Evolutionary conservation across 1,140 invertebrate genomes (phyloP), one percentile per base, ranked within the genome.

Genomic region (Mya arenaria): DNA sequence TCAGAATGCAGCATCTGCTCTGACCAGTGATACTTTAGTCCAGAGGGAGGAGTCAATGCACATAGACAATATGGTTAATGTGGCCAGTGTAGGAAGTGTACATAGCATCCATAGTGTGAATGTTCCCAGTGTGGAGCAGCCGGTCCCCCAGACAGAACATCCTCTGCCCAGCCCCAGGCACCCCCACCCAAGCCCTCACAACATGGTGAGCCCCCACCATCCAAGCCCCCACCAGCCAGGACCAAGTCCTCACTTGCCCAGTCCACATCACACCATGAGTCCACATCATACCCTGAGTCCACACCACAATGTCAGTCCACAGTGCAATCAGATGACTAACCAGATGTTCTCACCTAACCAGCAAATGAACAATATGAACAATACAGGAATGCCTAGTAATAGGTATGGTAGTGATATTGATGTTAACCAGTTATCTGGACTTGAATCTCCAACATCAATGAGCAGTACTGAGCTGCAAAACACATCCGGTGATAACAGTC

Each of bases 391-490:
- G 62, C 73, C 63, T 19, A 84, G 65, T 39, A 88, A 96, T 91
- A 97, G 96, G 74, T 87, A 85, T 81, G 83, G 95, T 95, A 78
- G 97, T 95, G 97, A 97, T 82, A 92, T 97, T 66, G 97, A 97
- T 91, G 96, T 97, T 0, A 95, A 95, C 84, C 96, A 97, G 88
- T 91, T 97, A 32, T 28, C 79, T 44, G 96, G 96, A 4, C 92
- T 98, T 68, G 97, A 97, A 88, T 97, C 97, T 0, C 97, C 97
- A 0, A 95, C 96, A 0, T 97, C 96, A 28, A 97, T 98, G 74
- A 95, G 96, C 0, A 97, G 96, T 41, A 93, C 91, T 86, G 96
- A 97, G 90, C 94, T 97, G 88, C 95, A 96, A 1, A 96, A 95
- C 19, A 92, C 90, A 84, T 90, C 92, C 23, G 91, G 90, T 10